phyloP scores from a whole-genome alignment of 64 coral and sea anemone species.

The Catalaphyllia jardinei region DNA sequence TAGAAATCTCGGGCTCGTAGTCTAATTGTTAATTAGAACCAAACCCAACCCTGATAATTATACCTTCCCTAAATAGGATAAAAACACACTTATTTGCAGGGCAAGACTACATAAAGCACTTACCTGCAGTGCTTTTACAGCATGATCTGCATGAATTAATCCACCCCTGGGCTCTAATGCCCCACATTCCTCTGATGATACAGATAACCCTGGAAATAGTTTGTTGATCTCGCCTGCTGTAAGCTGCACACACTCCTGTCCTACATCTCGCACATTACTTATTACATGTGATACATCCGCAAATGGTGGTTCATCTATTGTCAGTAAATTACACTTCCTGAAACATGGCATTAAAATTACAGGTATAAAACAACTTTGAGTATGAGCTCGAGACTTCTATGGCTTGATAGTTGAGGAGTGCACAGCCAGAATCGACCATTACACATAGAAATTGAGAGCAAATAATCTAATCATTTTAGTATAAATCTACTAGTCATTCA shows the following conservation, averaged over 20 bases:
- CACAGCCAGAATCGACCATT: no score
- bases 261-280: slow-evolving; percentile 41
- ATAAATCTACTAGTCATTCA: no score
- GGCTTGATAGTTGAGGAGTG: no score
- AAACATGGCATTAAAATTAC: not conserved
- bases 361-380: no score
- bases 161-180: slow-evolving; percentile 43
- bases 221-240: slow-evolving; percentile 34
- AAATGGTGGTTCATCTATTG: slow-evolving; percentile 51
- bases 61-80: not conserved
- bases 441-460: no score
- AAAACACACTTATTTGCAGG: not conserved
- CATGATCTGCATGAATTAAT: slow-evolving; percentile 37
- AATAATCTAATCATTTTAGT: no score
- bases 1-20: no score
- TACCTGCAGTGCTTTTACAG: slow-evolving; percentile 50
- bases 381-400: no score
- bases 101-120: not conserved
- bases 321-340: slow-evolving; percentile 47
- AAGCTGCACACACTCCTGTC: slow-evolving; percentile 33
- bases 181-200: slow-evolving; percentile 8
- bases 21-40: no score
- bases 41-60: no score
- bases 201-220: slow-evolving; percentile 34
- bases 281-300: not conserved